A percentile compares a stretch with the other conserved stretches of the same genome.
phyloP scores from a whole-genome alignment of 2,113 vertebrate species.

The Picathartes gymnocephalus region DNA sequence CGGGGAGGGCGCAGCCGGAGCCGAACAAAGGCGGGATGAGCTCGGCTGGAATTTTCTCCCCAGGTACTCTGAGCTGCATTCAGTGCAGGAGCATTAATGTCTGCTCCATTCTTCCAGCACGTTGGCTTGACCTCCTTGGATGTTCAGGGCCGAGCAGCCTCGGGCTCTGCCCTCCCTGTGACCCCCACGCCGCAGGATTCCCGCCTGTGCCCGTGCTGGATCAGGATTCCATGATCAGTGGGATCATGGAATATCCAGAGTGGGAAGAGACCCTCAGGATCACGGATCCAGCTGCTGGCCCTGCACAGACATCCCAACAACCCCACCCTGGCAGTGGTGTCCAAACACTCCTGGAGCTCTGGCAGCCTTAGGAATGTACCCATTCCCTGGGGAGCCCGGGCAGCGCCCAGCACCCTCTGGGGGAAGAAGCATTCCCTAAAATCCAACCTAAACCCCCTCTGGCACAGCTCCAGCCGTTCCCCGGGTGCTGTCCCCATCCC shows the following conservation, averaged over 20 bases:
- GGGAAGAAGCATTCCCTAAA: rapidly evolving
- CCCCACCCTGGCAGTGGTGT: rapidly evolving
- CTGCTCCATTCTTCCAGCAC: neutral
- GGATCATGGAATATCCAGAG: neutral
- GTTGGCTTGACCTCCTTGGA: neutral
- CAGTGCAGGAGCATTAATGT: neutral
- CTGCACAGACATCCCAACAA: neutral
- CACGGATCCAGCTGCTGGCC: neutral
- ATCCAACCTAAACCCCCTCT: rapidly evolving
- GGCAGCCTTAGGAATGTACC: neutral
- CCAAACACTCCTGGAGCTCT: neutral
- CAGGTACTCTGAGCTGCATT: neutral
- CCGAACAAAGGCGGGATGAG: neutral
- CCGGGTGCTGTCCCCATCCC: neutral
- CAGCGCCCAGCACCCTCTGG: neutral
- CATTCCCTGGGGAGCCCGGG: neutral
- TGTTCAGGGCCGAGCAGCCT: rapidly evolving
- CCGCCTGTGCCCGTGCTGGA: rapidly evolving
- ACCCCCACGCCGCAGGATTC: neutral
- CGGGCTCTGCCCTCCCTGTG: neutral
- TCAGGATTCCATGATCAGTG: no score
- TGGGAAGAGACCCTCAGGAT: neutral
- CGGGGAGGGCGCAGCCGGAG: neutral
- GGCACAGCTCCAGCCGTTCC: neutral
- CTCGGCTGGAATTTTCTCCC: neutral